phyloP scores from a whole-genome alignment of 2,113 vertebrate genomes.

The Cottus gobio region DNA sequence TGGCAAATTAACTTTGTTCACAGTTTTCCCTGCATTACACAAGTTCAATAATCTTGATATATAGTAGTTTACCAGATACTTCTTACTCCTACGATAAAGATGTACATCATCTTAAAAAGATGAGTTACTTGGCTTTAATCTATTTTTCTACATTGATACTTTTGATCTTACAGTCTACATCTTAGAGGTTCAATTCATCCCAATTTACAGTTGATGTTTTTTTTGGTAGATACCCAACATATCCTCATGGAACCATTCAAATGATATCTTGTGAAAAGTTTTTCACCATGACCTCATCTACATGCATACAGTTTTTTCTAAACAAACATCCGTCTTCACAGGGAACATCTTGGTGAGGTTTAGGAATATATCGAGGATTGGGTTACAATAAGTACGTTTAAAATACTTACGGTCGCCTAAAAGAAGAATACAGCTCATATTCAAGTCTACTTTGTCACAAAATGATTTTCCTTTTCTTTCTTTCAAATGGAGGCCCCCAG shows the following conservation, averaged over 20 bases:
- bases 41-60: background rate
- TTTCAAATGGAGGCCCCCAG: background rate
- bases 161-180: background rate
- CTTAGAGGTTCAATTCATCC: background rate
- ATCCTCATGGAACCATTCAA: too few relatives aligned
- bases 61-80: background rate
- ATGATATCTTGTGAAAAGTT: too few relatives aligned
- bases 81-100: background rate
- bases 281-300: too few relatives aligned
- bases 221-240: background rate
- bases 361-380: too few relatives aligned
- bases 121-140: background rate
- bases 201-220: background rate
- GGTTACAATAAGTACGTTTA: too few relatives aligned
- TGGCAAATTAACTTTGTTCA: background rate
- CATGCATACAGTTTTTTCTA: too few relatives aligned
- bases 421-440: background rate
- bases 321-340: too few relatives aligned
- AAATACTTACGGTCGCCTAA: too few relatives aligned
- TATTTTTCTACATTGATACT: background rate
- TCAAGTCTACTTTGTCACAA: background rate
- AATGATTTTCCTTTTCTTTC: background rate
- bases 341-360: too few relatives aligned
- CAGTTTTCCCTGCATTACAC: background rate
- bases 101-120: background rate